Conservation (phyloP, 1,140 invertebrate genomes). For the Pseudomyrmex sp. region DNA sequence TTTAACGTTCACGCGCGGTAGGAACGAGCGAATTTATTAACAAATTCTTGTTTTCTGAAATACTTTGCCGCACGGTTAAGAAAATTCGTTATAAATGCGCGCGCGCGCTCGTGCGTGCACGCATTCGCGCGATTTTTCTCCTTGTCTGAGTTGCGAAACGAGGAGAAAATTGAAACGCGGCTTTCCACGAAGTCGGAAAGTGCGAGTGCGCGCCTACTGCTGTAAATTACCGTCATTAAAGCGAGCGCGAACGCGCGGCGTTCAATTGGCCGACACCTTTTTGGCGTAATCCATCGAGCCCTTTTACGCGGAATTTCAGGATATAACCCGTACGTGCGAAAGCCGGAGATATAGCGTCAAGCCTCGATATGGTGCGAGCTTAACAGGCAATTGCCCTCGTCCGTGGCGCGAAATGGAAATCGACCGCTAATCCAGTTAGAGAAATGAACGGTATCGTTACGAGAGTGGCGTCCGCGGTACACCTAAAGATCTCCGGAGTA, state of each 20-base stretch:
- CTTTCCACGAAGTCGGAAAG: constrained; percentile 70
- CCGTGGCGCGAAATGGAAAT: constrained; percentile 63
- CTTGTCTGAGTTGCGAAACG: constrained; percentile 15
- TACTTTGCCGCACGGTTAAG: background rate
- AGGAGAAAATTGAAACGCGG: constrained; percentile 66
- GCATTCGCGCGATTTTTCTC: constrained; percentile 6
- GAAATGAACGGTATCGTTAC: constrained; percentile 39
- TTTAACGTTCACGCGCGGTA: too few species aligned
- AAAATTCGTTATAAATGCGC: background rate
- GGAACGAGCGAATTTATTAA: too few species aligned
- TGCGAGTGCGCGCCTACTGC: constrained; percentile 43
- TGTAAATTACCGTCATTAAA: constrained; percentile 71
- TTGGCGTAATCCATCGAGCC: constrained; percentile 53
- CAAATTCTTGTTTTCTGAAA: background rate
- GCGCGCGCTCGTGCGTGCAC: background rate
- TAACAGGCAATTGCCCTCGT: constrained; percentile 51
- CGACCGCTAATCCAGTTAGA: constrained; percentile 62
- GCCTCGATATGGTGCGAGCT: constrained; percentile 46
- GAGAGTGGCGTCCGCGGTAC: constrained; percentile 22
- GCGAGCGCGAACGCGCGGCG: constrained; percentile 60
- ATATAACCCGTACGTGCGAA: background rate
- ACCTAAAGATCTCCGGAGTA: constrained; percentile 25
- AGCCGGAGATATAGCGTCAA: constrained; percentile 22
- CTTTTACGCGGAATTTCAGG: constrained; percentile 55
- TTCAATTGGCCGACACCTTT: constrained; percentile 75